phyloP scores from a whole-genome alignment of 2,113 vertebrate species.

The Fukomys damarensis region DNA sequence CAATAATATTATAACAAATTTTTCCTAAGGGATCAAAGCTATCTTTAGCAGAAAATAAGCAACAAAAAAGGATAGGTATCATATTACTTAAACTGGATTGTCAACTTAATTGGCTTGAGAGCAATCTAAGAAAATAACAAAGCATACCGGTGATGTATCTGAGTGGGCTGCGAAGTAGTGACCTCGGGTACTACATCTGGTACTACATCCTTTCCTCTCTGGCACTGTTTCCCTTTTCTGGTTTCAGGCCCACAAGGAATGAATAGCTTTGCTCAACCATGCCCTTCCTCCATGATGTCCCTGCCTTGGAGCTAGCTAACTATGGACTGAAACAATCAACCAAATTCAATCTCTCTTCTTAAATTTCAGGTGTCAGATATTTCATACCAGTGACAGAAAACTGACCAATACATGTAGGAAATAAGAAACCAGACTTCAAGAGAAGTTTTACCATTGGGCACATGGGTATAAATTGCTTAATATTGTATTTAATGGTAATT shows the following conservation, averaged over 20 bases:
- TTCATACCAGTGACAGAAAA: not conserved
- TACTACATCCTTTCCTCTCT: not conserved
- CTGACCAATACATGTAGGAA: not conserved
- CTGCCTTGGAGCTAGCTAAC: not conserved
- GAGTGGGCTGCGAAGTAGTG: not conserved
- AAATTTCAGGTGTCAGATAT: not conserved
- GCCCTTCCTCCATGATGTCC: not conserved
- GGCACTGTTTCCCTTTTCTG: not conserved
- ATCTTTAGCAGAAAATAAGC: constrained; percentile 28
- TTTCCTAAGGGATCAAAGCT: not conserved
- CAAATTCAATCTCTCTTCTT: not conserved
- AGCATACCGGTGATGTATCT: not conserved
- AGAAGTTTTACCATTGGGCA: not conserved
- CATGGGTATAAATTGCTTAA: constrained; percentile 16
- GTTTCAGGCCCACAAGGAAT: not conserved
- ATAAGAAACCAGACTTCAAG: not conserved
- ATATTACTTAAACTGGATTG: not conserved
- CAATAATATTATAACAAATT: not conserved
- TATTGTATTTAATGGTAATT: constrained; percentile 55
- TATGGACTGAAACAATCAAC: not conserved
- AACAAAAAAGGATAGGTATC: not conserved
- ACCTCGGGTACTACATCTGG: not conserved
- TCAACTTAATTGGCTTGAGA: not conserved
- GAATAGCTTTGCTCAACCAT: not conserved
- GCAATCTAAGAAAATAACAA: not conserved